Conservation (phyloP, 2,797 vertebrate species). For the Chelonia mydas region DNA sequence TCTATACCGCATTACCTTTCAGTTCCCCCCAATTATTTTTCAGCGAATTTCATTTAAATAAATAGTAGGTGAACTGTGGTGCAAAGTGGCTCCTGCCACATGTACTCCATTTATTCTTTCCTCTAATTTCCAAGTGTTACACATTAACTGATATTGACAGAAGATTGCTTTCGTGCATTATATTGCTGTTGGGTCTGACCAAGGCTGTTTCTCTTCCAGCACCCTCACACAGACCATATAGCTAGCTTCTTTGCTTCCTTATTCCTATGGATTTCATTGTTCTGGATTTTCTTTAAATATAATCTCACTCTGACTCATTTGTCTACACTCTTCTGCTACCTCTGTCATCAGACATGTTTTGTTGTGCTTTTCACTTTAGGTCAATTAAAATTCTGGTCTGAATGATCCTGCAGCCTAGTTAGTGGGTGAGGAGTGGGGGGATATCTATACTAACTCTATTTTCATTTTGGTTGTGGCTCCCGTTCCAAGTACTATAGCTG, state of each 20-base stretch:
- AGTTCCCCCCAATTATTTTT: background rate
- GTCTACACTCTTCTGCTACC: background rate
- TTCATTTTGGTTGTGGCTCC: background rate
- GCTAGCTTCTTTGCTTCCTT: background rate
- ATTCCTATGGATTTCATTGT: background rate
- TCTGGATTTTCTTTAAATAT: background rate
- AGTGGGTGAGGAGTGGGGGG: no score
- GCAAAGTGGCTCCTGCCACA: background rate
- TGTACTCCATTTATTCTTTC: background rate
- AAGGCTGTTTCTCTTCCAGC: background rate
- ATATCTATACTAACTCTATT: background rate
- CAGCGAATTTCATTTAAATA: slow-evolving; percentile 11
- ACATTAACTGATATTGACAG: background rate
- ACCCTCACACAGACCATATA: background rate
- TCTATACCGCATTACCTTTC: background rate
- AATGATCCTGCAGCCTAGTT: no score
- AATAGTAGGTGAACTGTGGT: background rate
- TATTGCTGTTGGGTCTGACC: background rate
- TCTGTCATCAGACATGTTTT: background rate
- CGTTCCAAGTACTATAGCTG: slow-evolving; percentile 24
- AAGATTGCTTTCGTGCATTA: background rate
- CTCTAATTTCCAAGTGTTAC: background rate
- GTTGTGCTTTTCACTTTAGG: background rate
- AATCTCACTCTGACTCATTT: background rate
- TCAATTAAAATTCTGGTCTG: no score